Base-by-base conservation (phyloP, 92 coral and sea anemone species). In the Blastomussa wellsi region DNA sequence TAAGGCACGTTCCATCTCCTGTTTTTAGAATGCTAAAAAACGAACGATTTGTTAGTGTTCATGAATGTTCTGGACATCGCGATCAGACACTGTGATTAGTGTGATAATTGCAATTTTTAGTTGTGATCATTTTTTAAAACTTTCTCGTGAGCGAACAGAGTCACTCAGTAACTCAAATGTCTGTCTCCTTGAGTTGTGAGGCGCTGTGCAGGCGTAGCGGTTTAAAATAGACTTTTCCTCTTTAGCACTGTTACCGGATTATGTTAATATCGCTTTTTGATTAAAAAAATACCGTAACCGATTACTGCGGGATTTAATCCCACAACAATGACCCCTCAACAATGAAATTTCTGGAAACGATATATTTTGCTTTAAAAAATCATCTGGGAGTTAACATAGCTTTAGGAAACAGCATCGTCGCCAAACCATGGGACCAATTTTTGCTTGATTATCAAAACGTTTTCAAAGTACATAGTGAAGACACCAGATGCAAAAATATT, bases 321-420 rank as follows among this genome's bases (percentile, higher is more conserved):
- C 36, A 14, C 32, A 16, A 37, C 32, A 57, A 36, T 78, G 38
- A 77, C n/a, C n/a, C n/a, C n/a, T n/a, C n/a, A n/a, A n/a, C n/a
- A n/a, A n/a, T n/a, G n/a, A 70, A 57, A 36, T 57, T 49, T 78
- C 82, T 78, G 82, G 69, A 60, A 78, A 55, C 41, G 38, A 26
- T 57, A n/a, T 35, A 76, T 55, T 55, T 8, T 57, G 70, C n/a
- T 22, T 16, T 2, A 19, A 78, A 59, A 13, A 22, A 28, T n/a
- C 16, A 15, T 37, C 2, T 20, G 8, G 41, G 75, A 33, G 75
- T 75, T 28, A 11, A 15, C 33, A 47, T 49, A 41, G 39, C 14
- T 48, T 5, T 14, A 48, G 79, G 3, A 22, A 19, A 26, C 11
- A 44, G 7, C 32, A 38, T 20, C 33, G 17, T 55, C 16, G 35